A percentile compares a stretch with the other conserved stretches of the same genome.
Evolutionary conservation across 2,797 vertebrate genomes (phyloP).

Genomic region (Fistularia commersonii): DNA sequence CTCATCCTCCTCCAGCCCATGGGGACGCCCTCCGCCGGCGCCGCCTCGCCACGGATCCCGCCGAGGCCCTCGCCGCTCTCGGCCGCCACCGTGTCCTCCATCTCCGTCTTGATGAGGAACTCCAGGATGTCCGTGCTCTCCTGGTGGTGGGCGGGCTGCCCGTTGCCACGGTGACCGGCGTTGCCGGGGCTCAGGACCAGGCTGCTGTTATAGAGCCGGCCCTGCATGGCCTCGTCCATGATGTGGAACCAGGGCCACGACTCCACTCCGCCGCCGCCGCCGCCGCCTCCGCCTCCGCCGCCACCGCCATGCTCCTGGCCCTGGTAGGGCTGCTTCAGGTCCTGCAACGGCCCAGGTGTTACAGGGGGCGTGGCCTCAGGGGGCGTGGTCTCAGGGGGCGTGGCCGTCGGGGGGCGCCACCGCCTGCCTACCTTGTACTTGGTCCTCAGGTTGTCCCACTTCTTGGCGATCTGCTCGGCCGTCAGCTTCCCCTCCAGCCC

Average conservation of each 20-base stretch:
- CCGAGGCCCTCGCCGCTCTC: conserved; percentile 23
- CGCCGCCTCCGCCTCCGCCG: too few species aligned
- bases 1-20: conserved; percentile 73
- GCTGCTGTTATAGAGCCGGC: conserved; percentile 65
- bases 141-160: conserved; percentile 38
- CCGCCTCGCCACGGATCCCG: background rate
- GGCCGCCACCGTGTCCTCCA: conserved; percentile 60
- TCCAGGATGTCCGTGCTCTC: conserved; percentile 73
- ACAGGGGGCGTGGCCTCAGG: background rate
- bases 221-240: conserved; percentile 73
- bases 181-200: conserved; percentile 53
- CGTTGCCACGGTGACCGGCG: conserved; percentile 8
- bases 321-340: conserved; percentile 69
- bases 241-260: conserved; percentile 75
- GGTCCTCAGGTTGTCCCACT: conserved; percentile 71
- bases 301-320: conserved; percentile 62
- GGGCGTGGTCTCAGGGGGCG: background rate
- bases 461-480: conserved; percentile 68
- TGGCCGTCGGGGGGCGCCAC: background rate
- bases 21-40: conserved; percentile 39
- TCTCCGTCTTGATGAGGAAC: conserved; percentile 75
- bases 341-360: conserved; percentile 35
- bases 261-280: conserved; percentile 32
- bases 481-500: conserved; percentile 69
- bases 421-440: conserved; percentile 63